Evolutionary conservation across 2,888 invertebrate genomes (phyloP).

Genomic region (Melipona beecheii): DNA sequence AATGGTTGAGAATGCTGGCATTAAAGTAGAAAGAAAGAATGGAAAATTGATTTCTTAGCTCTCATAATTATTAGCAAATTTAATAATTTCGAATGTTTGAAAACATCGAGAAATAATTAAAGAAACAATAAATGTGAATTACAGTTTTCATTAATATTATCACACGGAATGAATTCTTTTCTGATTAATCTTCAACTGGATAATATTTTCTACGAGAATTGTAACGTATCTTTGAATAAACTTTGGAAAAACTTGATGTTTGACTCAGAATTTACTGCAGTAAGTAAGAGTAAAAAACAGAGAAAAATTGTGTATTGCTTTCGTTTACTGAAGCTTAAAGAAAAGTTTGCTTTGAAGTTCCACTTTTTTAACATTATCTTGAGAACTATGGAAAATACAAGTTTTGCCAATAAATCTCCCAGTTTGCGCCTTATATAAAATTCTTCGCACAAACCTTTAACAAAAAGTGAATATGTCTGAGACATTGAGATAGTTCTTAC

Average conservation of each 20-base stretch:
- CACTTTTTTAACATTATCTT: not conserved
- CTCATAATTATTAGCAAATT: too few species aligned
- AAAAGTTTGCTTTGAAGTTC: not conserved
- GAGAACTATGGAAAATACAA: not conserved
- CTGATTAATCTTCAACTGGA: too few species aligned
- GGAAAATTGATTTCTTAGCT: not conserved
- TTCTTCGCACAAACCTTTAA: not conserved
- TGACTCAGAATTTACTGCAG: too few species aligned
- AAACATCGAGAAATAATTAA: too few species aligned
- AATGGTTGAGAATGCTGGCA: not conserved
- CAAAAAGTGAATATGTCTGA: not conserved
- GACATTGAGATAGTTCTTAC: not conserved
- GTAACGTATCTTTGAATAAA: not conserved
- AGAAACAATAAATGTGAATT: too few species aligned
- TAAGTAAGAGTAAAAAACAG: not conserved
- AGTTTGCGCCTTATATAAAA: not conserved
- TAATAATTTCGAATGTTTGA: too few species aligned
- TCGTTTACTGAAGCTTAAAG: not conserved
- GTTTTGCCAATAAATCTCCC: not conserved
- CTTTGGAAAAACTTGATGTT: not conserved
- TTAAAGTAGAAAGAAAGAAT: not conserved
- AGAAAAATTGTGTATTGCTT: not conserved
- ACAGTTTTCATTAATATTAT: too few species aligned
- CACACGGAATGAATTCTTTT: too few species aligned
- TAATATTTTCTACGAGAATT: not conserved